phyloP scores from a whole-genome alignment of 1,140 invertebrate genomes.

The Trialeurodes vaporariorum region DNA sequence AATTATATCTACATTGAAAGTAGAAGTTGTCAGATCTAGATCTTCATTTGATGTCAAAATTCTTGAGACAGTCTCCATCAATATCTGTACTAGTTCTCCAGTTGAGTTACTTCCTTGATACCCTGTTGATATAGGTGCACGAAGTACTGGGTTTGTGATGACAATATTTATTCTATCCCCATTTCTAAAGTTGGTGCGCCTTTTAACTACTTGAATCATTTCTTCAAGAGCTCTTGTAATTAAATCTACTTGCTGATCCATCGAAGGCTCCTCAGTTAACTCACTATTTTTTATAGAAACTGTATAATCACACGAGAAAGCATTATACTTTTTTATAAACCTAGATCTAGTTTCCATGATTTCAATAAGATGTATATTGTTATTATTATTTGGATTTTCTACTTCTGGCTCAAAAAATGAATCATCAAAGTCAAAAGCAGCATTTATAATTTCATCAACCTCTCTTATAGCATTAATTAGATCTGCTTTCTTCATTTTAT shows the following conservation, averaged over 20 bases:
- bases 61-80: slow-evolving; percentile 9
- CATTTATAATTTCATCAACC: slow-evolving; percentile 4
- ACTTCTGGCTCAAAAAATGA: slow-evolving; percentile 6
- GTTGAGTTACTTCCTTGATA: slow-evolving; percentile 7
- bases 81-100: slow-evolving; percentile 9
- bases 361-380: not conserved
- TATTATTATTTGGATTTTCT: not conserved
- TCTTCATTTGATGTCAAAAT: slow-evolving; percentile 8
- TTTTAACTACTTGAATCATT: slow-evolving; percentile 10
- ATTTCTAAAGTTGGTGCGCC: slow-evolving; percentile 7
- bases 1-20: not conserved
- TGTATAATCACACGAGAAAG: slow-evolving; percentile 4
- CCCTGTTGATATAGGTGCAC: slow-evolving; percentile 7
- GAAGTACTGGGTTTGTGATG: slow-evolving; percentile 4
- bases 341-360: not conserved
- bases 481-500: slow-evolving; percentile 11
- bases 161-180: slow-evolving; percentile 10
- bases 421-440: slow-evolving; percentile 4
- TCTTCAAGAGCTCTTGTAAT: slow-evolving; percentile 6
- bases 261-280: not conserved
- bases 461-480: slow-evolving; percentile 3
- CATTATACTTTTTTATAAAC: slow-evolving; percentile 3
- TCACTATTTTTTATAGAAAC: slow-evolving; percentile 4
- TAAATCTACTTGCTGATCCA: slow-evolving; percentile 3
- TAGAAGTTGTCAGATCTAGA: not conserved